phyloP scores from a whole-genome alignment of 2,113 vertebrate genomes.

The human (Homo sapiens) region DNA sequence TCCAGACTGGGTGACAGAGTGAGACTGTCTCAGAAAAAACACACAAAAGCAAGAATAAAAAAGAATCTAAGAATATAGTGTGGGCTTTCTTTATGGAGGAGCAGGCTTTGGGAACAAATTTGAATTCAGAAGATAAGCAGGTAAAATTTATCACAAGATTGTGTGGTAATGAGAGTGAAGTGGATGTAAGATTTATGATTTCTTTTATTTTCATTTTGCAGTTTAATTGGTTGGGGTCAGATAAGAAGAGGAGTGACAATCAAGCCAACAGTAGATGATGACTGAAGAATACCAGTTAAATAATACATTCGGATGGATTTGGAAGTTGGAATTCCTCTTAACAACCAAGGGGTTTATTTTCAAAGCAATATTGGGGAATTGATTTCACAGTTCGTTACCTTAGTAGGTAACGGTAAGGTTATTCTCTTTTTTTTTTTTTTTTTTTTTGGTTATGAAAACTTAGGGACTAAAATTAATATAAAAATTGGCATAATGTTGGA shows the following conservation, averaged over 20 bases:
- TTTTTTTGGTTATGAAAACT: constrained; percentile 74
- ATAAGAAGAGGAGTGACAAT: constrained; percentile 99
- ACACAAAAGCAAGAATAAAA: too few species aligned
- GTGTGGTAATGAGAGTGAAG: constrained; percentile 32
- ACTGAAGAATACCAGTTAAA: constrained; percentile 86
- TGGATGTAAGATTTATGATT: constrained; percentile 13
- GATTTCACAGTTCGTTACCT: constrained; percentile 75
- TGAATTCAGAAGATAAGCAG: constrained; percentile 13
- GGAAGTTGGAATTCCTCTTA: constrained; percentile 74
- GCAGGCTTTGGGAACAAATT: constrained; percentile 21
- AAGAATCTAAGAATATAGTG: neutral
- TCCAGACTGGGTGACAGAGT: too few species aligned
- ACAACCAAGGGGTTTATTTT: constrained; percentile 75
- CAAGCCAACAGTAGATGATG: constrained; percentile 97
- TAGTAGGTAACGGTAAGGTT: constrained; percentile 72
- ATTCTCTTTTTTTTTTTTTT: constrained; percentile 46
- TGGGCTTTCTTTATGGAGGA: constrained; percentile 23
- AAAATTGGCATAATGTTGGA: constrained; percentile 77
- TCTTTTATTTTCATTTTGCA: constrained; percentile 80
- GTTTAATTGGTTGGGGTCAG: constrained; percentile 99
- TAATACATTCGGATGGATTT: constrained; percentile 72
- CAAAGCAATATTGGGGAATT: constrained; percentile 70
- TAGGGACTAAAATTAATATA: constrained; percentile 77
- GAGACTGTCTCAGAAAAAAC: too few species aligned
- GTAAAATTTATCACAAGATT: constrained; percentile 21